Evolutionary conservation across 2,888 invertebrate species (phyloP).

Genomic region (Nymphalis urticae): DNA sequence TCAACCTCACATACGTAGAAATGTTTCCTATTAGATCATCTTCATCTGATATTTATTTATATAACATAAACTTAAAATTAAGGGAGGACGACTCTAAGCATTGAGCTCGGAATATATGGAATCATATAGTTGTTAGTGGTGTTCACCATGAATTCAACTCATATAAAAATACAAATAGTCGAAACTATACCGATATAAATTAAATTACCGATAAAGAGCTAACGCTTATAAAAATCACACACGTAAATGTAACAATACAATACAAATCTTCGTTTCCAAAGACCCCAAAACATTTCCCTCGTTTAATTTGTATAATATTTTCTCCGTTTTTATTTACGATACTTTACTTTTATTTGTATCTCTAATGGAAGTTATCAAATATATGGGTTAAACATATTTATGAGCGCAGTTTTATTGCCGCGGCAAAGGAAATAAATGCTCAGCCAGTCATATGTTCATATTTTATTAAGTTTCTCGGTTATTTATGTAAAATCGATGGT

Average conservation of each 20-base stretch:
- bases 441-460: conserved; percentile 35
- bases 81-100: too few species aligned
- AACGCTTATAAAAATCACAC: not conserved
- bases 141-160: too few species aligned
- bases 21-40: too few species aligned
- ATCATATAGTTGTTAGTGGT: too few species aligned
- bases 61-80: too few species aligned
- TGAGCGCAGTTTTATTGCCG: conserved; percentile 41
- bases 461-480: conserved; percentile 40
- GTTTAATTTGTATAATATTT: conserved; percentile 8
- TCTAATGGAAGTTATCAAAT: conserved; percentile 40
- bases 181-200: too few species aligned
- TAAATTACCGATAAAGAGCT: too few species aligned
- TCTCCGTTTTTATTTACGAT: conserved; percentile 21
- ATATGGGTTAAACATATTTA: conserved; percentile 41
- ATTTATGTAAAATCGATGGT: conserved; percentile 7
- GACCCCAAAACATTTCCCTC: not conserved
- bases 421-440: conserved; percentile 39
- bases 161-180: too few species aligned
- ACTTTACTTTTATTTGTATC: conserved; percentile 35
- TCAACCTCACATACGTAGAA: too few species aligned
- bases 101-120: too few species aligned
- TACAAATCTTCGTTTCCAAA: not conserved
- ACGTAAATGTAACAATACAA: not conserved
- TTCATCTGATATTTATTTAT: too few species aligned